Base-by-base conservation (phyloP, 92 coral and sea anemone genomes). In the Phenganax subtilis region DNA sequence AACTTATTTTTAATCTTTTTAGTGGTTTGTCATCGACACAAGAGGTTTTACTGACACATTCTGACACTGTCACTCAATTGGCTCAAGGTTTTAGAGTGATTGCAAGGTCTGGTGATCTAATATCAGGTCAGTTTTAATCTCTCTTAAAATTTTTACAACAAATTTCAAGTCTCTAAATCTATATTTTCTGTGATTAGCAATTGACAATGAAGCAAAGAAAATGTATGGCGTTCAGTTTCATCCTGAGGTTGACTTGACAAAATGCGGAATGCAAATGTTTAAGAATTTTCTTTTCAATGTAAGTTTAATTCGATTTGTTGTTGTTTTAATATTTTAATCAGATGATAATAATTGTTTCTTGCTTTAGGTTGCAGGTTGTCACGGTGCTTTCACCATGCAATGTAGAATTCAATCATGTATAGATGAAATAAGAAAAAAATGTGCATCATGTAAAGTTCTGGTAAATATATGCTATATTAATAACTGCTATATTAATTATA, bases 191-290 rank as follows among this genome's bases (percentile, higher is more conserved):
- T 57, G 73, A 27, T 67, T 75, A 94, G 98, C 90, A 14, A 86
- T 92, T 82, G 98, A 94, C 75, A 90, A 94, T 87, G 98, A 94
- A 75, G 76, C 97, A 72, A 91, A 85, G 66, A 94, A 92, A 74
- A 62, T 94, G 55, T 94, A 90, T 86, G 98, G 97, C 55, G 92
- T 94, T 3, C 98, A 94, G 77, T 94, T 94, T 66, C 98, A 94
- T 67, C 98, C 98, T 25, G 98, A 94, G 81, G 98, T 94, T 15
- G 98, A 94, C 65, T 87, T 94, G 55, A 94, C 97, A 25, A 86
- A 85, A 68, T 85, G 89, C 88, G 98, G 98, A 29, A 64, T 81
- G 44, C 66, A 86, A 60, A 92, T 94, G 80, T 83, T 94, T 60
- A 94, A 85, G 82, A 94, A 94, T 85, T 94, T 94, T 81, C 89